These are phyloP conservation scores for Rhabdophis nuchalis DNA, from an alignment of 2,797 vertebrate genomes.

Conservation along the genomic window DNA sequence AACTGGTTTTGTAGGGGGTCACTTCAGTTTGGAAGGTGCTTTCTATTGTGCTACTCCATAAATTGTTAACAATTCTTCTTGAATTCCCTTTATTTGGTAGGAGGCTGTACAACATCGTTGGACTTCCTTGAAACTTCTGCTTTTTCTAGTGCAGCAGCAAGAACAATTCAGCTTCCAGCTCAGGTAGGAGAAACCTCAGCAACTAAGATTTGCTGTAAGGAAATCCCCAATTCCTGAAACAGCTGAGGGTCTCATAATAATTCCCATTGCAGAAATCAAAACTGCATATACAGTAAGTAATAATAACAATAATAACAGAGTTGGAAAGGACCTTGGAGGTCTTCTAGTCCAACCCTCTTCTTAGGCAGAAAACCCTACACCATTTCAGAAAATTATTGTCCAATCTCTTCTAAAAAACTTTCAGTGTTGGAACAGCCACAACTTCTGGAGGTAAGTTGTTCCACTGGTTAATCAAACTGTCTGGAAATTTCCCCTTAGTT, in stretches of 20 bases:
- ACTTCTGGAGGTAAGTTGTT: no score
- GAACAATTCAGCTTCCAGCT: background rate
- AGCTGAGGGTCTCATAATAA: background rate
- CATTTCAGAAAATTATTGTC: no score
- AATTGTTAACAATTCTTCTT: background rate
- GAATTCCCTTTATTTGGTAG: background rate
- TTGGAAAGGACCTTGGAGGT: no score
- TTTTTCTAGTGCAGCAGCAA: background rate
- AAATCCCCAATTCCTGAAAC: background rate
- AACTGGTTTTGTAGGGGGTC: background rate
- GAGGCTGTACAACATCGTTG: background rate
- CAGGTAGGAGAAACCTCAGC: background rate
- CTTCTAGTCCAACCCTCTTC: no score
- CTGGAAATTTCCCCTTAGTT: no score
- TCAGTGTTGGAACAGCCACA: no score
- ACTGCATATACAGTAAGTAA: background rate
- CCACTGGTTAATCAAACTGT: no score
- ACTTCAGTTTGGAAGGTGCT: background rate
- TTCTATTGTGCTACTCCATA: background rate
- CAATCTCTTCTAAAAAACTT: no score
- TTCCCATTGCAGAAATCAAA: background rate
- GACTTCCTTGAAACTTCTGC: background rate
- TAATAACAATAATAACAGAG: no score
- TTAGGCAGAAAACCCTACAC: no score
- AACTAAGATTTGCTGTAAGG: background rate